phyloP scores from a whole-genome alignment of 2,888 invertebrate species.

The Carabus problematicus region DNA sequence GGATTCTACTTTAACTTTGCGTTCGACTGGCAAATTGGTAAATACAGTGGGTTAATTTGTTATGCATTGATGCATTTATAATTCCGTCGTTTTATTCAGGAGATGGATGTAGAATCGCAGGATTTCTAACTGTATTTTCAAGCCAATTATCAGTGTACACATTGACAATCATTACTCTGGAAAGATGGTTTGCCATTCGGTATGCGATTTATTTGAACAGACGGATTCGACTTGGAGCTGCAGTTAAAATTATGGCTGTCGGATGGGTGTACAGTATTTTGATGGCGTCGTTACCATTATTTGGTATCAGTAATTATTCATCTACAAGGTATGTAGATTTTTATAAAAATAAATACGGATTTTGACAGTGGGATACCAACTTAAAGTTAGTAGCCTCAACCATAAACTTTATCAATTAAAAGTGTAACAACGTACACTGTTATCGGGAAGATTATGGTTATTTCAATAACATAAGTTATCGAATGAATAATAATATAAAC shows the following conservation, averaged over 20 bases:
- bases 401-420: not conserved
- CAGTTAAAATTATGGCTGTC: conserved; percentile 76
- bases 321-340: conserved; percentile 70
- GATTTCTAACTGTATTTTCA: conserved; percentile 87
- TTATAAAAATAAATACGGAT: too few relatives aligned
- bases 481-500: too few relatives aligned
- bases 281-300: conserved; percentile 80
- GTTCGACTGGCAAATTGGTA: conserved; percentile 86
- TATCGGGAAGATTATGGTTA: too few relatives aligned
- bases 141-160: conserved; percentile 89
- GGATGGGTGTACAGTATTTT: conserved; percentile 82
- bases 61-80: not conserved
- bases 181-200: conserved; percentile 85
- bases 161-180: conserved; percentile 83
- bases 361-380: too few relatives aligned
- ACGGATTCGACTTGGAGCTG: conserved; percentile 74
- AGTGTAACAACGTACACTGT: too few relatives aligned
- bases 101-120: conserved; percentile 83
- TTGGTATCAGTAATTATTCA: conserved; percentile 87
- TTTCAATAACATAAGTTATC: too few relatives aligned
- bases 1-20: conserved; percentile 91
- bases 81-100: conserved; percentile 57
- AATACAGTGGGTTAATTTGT: conserved; percentile 38
- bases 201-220: conserved; percentile 84
- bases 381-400: too few relatives aligned